Evolutionary conservation across 2,888 invertebrate species (phyloP).

Genomic region (Tinea trinotella): DNA sequence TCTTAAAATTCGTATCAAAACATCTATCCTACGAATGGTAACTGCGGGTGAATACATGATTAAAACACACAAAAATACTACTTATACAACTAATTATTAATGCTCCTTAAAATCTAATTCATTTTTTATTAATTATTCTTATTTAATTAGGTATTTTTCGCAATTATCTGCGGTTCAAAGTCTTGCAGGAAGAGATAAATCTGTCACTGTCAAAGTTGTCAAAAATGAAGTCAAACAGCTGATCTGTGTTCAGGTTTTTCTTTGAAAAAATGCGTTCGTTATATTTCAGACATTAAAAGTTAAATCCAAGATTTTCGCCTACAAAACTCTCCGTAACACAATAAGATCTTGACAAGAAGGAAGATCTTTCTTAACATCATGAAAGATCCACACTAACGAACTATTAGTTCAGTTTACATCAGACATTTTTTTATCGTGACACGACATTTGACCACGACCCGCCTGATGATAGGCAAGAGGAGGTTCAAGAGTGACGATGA

Average conservation of each 20-base stretch:
- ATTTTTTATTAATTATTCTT: not conserved
- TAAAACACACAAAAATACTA: conserved; percentile 7
- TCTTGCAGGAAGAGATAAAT: not conserved
- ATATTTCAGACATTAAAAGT: no score
- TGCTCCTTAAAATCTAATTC: not conserved
- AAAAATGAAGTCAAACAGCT: not conserved
- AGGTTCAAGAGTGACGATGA: no score
- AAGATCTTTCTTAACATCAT: no score
- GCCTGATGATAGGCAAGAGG: no score
- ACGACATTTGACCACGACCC: no score
- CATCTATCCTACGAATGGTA: conserved; percentile 59
- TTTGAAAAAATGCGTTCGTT: no score
- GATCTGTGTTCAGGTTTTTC: not conserved
- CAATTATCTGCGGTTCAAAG: conserved; percentile 5
- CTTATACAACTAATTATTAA: not conserved
- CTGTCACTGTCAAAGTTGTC: conserved; percentile 2
- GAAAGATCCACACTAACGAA: no score
- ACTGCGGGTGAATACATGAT: conserved; percentile 54
- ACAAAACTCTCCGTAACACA: no score
- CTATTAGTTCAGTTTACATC: no score
- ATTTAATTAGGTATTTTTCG: not conserved
- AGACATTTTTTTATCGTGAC: no score
- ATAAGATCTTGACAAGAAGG: no score
- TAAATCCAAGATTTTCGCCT: no score
- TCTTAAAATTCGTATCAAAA: conserved; percentile 62